Evolutionary conservation across 2,113 vertebrate species (phyloP), one percentile per base, ranked within the genome.

Genomic region (Neolamprologus devosi): DNA sequence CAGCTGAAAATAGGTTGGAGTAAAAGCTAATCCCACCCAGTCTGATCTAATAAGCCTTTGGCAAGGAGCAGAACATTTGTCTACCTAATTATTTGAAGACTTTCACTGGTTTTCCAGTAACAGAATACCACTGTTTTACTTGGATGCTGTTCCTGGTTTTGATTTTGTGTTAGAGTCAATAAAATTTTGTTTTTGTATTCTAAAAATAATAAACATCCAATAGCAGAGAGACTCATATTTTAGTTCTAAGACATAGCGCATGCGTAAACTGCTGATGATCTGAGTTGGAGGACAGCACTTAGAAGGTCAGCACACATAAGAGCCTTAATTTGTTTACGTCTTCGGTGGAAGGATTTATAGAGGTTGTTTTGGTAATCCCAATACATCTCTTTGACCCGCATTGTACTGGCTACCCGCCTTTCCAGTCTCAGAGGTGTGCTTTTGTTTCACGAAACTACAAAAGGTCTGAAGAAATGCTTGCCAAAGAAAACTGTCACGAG

Each of bases 301-400:
- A 81, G 82, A 47, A 35, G 87, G 60, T 85, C 83, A 82, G 21
- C 65, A 55, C 60, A 26, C 63, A 87, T 92, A 94, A 95, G 89
- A 92, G 80, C 49, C 91, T 93, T 93, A 94, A 92, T 94, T 82
- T 89, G 87, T 87, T 90, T 85, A 75, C 17, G 4, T 54, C 79
- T 19, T 57, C 9, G 54, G 84, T 87, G 82, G 35, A 49, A 90
- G 92, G 86, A 83, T 88, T 92, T 91, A 80, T 87, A 45, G 17
- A 80, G 87, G 63, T 88, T 78, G 84, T 83, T 91, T 88, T 82
- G 84, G 23, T 94, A 92, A 95, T 94, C 92, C 85, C 17, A 57
- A 55, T 85, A 85, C 51, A 5, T 87, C 85, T 89, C 42, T 17
- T 17, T 91, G 92, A 92, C 90, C 84, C 80, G 63, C 47, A 57